Conservation (phyloP, 1,140 invertebrate genomes). For the Drosophila navojoa region DNA sequence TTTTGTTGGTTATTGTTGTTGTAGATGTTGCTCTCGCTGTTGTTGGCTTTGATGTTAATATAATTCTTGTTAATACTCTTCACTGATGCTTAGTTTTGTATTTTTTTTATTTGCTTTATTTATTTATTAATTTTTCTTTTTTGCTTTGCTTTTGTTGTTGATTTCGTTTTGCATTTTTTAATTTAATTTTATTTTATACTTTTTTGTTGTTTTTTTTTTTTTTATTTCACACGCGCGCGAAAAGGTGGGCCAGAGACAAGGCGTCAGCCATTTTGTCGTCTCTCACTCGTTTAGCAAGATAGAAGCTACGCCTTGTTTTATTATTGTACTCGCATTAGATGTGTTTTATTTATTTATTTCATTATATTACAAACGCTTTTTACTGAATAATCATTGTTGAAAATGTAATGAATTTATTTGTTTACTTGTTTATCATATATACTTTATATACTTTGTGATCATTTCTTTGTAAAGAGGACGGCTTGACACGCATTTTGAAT, state of each 20-base stretch:
- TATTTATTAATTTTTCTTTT: conserved; percentile 10
- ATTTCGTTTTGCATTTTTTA: conserved; percentile 51
- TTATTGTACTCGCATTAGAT: conserved; percentile 48
- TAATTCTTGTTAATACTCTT: conserved; percentile 44
- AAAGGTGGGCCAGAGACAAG: conserved; percentile 64
- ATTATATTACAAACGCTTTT: conserved; percentile 16
- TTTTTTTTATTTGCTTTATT: background rate
- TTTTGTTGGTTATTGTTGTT: conserved; percentile 30
- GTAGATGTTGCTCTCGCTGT: conserved; percentile 4
- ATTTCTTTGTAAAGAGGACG: conserved; percentile 76
- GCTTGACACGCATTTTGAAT: conserved; percentile 73
- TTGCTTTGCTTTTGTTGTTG: background rate
- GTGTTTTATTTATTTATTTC: background rate
- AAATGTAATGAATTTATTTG: conserved; percentile 18
- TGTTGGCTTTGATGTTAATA: conserved; percentile 21
- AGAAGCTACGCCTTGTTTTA: conserved; percentile 42
- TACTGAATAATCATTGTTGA: conserved; percentile 24
- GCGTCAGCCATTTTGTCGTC: conserved; percentile 43
- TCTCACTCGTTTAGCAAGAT: conserved; percentile 49
- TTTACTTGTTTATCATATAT: conserved; percentile 10
- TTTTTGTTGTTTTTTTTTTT: conserved; percentile 30
- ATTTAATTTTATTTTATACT: background rate
- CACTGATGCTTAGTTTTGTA: conserved; percentile 24
- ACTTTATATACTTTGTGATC: conserved; percentile 56
- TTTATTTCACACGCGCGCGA: conserved; percentile 72